Evolutionary conservation across 1,140 invertebrate genomes (phyloP).

Genomic region (Caenorhabditis brenneri): DNA sequence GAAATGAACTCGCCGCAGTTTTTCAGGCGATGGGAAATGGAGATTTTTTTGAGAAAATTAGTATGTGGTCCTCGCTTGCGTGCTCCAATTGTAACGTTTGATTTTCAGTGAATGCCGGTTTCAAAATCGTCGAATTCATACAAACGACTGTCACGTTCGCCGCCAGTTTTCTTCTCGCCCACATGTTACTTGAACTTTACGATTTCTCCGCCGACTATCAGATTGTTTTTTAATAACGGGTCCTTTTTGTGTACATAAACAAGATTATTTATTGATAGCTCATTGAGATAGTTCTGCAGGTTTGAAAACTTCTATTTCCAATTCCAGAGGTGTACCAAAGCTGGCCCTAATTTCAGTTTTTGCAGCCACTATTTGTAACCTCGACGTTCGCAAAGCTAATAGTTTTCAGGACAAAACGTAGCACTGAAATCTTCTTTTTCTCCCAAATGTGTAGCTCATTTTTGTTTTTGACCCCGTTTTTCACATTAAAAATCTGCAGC

Average conservation of each 20-base stretch:
- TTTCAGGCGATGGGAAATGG: conserved; percentile 9
- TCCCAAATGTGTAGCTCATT: too few relatives aligned
- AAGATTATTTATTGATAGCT: too few relatives aligned
- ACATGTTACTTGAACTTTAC: conserved; percentile 21
- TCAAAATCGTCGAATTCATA: conserved; percentile 26
- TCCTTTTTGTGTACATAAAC: background rate
- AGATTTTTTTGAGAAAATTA: conserved; percentile 3
- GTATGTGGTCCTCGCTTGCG: background rate
- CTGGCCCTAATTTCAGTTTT: too few relatives aligned
- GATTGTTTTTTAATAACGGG: background rate
- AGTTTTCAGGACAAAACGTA: background rate
- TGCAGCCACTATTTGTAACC: too few relatives aligned
- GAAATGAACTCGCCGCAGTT: conserved; percentile 6
- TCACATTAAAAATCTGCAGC: too few relatives aligned
- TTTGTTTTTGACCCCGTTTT: too few relatives aligned
- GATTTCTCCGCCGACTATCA: conserved; percentile 19
- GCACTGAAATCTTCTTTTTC: too few relatives aligned
- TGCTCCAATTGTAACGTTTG: background rate
- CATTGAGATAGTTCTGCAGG: too few relatives aligned
- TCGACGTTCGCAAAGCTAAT: too few relatives aligned
- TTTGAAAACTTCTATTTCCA: too few relatives aligned
- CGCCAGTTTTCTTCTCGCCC: conserved; percentile 7
- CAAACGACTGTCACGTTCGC: conserved; percentile 14
- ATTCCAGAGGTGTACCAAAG: too few relatives aligned
- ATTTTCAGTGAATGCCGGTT: conserved; percentile 20